A percentile compares a stretch with the other conserved stretches of the same genome.
Conservation (phyloP, 2,797 vertebrate genomes). For the Rhyacichthys aspro region DNA sequence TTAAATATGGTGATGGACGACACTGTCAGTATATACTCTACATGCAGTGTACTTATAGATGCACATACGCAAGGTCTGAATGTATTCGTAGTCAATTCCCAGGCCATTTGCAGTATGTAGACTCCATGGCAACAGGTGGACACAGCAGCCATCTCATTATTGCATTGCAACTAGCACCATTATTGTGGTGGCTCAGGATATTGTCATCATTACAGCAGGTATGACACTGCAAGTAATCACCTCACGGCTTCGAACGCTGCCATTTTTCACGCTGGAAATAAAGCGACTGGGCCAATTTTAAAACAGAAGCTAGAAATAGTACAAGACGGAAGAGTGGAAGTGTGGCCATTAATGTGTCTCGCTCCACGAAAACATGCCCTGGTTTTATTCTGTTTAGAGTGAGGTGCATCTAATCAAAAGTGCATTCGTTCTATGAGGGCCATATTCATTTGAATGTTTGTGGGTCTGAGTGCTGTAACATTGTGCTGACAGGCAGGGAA, state of each 20-base stretch:
- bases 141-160: slow-evolving; percentile 46
- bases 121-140: slow-evolving; percentile 28
- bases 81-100: slow-evolving; percentile 22
- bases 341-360: slow-evolving; percentile 17
- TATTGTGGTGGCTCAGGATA: slow-evolving; percentile 34
- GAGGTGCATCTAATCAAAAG: slow-evolving; percentile 14
- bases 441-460: slow-evolving; percentile 52
- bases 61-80: slow-evolving; percentile 23
- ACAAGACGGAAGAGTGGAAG: slow-evolving; percentile 22
- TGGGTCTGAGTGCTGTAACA: slow-evolving; percentile 26
- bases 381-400: slow-evolving; percentile 39
- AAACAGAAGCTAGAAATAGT: slow-evolving; percentile 39
- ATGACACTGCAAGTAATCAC: slow-evolving; percentile 33
- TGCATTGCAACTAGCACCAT: slow-evolving; percentile 30
- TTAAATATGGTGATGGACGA: no score
- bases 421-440: not conserved
- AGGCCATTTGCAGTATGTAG: slow-evolving; percentile 16
- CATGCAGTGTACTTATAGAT: not conserved
- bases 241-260: slow-evolving; percentile 20
- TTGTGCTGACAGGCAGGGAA: slow-evolving; percentile 33
- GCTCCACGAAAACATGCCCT: not conserved
- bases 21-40: no score
- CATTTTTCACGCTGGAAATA: slow-evolving; percentile 25
- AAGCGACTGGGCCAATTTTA: slow-evolving; percentile 12
- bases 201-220: slow-evolving; percentile 43